Conservation (phyloP, 2,888 invertebrate species). For the Drosophila paranaensis region DNA sequence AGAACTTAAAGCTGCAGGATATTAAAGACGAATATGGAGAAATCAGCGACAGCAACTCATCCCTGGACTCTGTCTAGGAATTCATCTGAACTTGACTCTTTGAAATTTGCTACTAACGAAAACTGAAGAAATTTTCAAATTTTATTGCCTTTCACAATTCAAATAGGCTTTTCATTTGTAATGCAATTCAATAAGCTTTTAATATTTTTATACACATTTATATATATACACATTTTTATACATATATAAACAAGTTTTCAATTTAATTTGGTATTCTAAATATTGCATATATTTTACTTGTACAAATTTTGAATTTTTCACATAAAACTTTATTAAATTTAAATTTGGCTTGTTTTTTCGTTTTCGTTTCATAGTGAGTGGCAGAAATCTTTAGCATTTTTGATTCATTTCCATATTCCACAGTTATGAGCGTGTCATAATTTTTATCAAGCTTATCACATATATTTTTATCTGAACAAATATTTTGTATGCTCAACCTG, state of each 20-base stretch:
- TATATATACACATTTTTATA: no score
- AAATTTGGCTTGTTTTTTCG: neutral
- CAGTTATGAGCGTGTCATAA: slow-evolving; percentile 29
- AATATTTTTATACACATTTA: no score
- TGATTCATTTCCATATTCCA: slow-evolving; percentile 20
- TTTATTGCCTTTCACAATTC: no score
- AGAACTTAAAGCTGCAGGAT: neutral
- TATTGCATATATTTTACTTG: no score
- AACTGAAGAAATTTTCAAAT: no score
- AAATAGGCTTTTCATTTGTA: no score
- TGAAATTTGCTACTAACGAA: neutral
- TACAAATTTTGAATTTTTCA: no score
- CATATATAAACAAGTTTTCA: no score
- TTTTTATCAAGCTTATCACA: slow-evolving; percentile 22
- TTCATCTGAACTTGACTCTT: neutral
- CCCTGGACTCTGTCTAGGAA: neutral
- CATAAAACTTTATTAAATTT: neutral
- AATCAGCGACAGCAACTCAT: neutral
- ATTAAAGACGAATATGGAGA: neutral
- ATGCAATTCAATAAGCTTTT: no score
- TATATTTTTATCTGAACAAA: slow-evolving; percentile 38
- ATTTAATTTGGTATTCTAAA: no score
- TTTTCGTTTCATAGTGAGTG: neutral
- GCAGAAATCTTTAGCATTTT: slow-evolving; percentile 2
- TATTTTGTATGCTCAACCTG: slow-evolving; percentile 25